Percentiles rank a stretch among this genome's conserved stretches.
These are phyloP conservation scores for Clunio marinus DNA, from an alignment of 2,888 invertebrate species.

Conservation along the genomic window DNA sequence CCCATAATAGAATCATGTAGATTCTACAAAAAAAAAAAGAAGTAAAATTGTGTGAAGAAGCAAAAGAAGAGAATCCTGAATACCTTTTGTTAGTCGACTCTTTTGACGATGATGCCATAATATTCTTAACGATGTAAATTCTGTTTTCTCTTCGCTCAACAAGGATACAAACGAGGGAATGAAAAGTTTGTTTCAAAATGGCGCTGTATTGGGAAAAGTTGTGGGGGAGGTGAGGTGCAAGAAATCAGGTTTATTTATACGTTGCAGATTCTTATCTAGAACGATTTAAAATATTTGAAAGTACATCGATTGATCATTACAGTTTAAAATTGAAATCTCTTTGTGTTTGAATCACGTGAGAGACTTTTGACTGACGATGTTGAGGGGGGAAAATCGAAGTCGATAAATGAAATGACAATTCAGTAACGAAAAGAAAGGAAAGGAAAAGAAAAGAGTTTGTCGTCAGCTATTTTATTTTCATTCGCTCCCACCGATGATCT, in stretches of 20 bases:
- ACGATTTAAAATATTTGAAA: neutral
- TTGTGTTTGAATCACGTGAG: neutral
- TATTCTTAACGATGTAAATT: slow-evolving; percentile 39
- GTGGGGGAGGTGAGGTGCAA: neutral
- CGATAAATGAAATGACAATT: neutral
- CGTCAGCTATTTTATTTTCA: neutral
- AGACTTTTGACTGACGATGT: neutral
- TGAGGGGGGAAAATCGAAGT: neutral
- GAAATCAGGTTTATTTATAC: neutral
- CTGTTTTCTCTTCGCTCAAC: slow-evolving; percentile 12
- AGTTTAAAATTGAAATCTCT: neutral
- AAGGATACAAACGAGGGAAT: slow-evolving; percentile 23
- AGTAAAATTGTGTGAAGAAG: slow-evolving; percentile 1
- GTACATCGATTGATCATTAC: neutral
- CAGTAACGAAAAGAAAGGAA: neutral
- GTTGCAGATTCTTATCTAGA: neutral
- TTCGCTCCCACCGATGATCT: neutral
- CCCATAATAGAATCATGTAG: slow-evolving; percentile 30
- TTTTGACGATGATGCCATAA: slow-evolving; percentile 36
- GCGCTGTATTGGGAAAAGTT: neutral
- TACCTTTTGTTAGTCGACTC: slow-evolving; percentile 33
- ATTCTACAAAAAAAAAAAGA: slow-evolving; percentile 1
- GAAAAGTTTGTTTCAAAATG: slow-evolving; percentile 20
- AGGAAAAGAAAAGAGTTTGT: neutral
- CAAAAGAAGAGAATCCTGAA: slow-evolving; percentile 9